Evolutionary conservation across 2,113 vertebrate genomes (phyloP).

Genomic region (Albula glossodonta): DNA sequence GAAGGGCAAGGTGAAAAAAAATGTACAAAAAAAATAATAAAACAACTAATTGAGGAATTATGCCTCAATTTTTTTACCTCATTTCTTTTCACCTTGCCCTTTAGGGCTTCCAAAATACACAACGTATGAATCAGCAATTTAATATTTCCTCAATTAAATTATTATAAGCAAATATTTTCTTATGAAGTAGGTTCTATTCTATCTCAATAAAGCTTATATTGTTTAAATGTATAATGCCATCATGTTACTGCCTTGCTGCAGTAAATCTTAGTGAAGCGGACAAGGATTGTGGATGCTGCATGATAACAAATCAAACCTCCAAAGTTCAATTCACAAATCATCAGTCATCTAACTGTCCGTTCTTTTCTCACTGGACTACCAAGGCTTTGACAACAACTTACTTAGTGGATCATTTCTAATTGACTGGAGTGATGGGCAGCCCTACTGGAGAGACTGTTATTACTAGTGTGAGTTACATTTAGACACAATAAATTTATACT

Average conservation of each 20-base stretch:
- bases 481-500: conserved; percentile 65
- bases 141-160: conserved; percentile 75
- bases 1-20: too few species aligned
- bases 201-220: conserved; percentile 76
- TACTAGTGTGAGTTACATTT: conserved; percentile 56
- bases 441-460: conserved; percentile 57
- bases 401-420: conserved; percentile 73
- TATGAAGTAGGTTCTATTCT: conserved; percentile 71
- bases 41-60: too few species aligned
- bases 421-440: conserved; percentile 69
- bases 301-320: conserved; percentile 64
- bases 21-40: too few species aligned
- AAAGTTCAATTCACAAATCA: conserved; percentile 6
- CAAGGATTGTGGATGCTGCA: conserved; percentile 62
- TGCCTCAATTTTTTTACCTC: too few species aligned
- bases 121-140: conserved; percentile 63
- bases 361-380: background rate
- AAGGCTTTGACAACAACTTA: conserved; percentile 49
- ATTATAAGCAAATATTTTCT: conserved; percentile 76
- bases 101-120: conserved; percentile 56
- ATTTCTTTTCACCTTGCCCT: too few species aligned
- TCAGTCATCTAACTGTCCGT: background rate
- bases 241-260: conserved; percentile 67
- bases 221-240: conserved; percentile 54
- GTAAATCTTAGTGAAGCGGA: conserved; percentile 64